Percentiles rank a stretch among this genome's conserved stretches.
These are phyloP conservation scores for Agrochola circellaris DNA, from an alignment of 2,888 invertebrate genomes.

Conservation along the genomic window DNA sequence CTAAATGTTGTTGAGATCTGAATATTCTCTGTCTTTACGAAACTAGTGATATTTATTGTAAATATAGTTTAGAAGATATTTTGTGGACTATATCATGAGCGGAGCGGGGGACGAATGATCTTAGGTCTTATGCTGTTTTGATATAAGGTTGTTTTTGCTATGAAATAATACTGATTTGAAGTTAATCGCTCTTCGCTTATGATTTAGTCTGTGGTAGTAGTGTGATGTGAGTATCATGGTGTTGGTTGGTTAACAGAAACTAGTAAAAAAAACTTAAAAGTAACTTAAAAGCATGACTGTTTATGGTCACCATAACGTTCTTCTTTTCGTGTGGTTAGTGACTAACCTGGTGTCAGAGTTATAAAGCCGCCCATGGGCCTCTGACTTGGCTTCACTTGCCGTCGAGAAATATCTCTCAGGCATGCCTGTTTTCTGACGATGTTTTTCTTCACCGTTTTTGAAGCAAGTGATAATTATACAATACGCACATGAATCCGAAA, in stretches of 20 bases:
- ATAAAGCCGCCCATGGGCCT: too few relatives aligned
- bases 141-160: background rate
- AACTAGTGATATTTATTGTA: conserved; percentile 69
- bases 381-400: too few relatives aligned
- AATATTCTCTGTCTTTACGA: conserved; percentile 54
- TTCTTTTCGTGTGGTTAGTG: too few relatives aligned
- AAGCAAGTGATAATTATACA: too few relatives aligned
- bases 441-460: too few relatives aligned
- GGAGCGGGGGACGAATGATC: background rate
- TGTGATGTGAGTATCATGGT: conserved; percentile 28
- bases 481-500: too few relatives aligned
- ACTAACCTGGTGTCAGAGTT: too few relatives aligned
- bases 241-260: conserved; percentile 29
- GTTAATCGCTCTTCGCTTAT: conserved; percentile 9
- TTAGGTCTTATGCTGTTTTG: background rate
- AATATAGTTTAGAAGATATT: conserved; percentile 56
- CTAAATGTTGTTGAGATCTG: conserved; percentile 64
- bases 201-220: conserved; percentile 10
- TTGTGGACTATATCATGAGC: conserved; percentile 25
- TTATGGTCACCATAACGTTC: background rate
- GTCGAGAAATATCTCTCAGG: too few relatives aligned
- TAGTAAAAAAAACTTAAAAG: too few relatives aligned
- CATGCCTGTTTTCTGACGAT: too few relatives aligned
- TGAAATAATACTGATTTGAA: background rate
- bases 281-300: background rate